Base-by-base conservation (phyloP, 1,140 invertebrate species). In the Caerostris extrusa region DNA sequence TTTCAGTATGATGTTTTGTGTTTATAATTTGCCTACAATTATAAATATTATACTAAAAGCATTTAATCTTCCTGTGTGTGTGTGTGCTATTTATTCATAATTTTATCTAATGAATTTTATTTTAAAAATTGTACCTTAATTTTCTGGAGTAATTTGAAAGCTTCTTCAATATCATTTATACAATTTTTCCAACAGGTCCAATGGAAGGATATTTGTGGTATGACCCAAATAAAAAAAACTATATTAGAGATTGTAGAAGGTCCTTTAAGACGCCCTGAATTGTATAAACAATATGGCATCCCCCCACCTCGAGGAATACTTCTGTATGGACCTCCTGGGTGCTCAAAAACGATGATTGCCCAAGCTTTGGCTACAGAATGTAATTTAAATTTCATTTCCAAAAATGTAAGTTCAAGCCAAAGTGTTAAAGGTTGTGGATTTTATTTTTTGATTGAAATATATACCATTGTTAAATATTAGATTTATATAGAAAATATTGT, bases 151-250 rank as follows among this genome's bases (percentile, higher is more conserved):
- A 3, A n/a, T 67, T 67, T 17, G 61, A n/a, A 17, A 34, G 6
- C 14, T 67, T 67, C 0, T 5, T n/a, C n/a, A 91, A 53, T 55
- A 10, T 57, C 56, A 53, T 12, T 81, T 81, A 34, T 53, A 10
- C 6, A 53, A 10, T 81, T 81, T 93, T 10, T 12, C 19, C 10
- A 53, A 2, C 50, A 98, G 96, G 98, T 98, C 67, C 67, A 81
- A 5, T 99, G 99, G 99, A 96, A 97, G 3, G 98, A 99, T 95
- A 99, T 99, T 95, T 99, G 98, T 10, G 99, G 99, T 0, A 98
- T 98, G 95, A 96, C 97, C 58, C 97, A 98, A 14, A 96, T 99
- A 5, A 99, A 99, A 96, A 95, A 98, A 56, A 98, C 98, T 95
- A 95, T 99, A 61, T 97, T 97, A 71, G 98, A 99, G 96, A 97